A percentile compares a stretch with the other conserved stretches of the same genome.
Evolutionary conservation across 2,888 invertebrate genomes (phyloP).

Genomic region (Arenicola marina): DNA sequence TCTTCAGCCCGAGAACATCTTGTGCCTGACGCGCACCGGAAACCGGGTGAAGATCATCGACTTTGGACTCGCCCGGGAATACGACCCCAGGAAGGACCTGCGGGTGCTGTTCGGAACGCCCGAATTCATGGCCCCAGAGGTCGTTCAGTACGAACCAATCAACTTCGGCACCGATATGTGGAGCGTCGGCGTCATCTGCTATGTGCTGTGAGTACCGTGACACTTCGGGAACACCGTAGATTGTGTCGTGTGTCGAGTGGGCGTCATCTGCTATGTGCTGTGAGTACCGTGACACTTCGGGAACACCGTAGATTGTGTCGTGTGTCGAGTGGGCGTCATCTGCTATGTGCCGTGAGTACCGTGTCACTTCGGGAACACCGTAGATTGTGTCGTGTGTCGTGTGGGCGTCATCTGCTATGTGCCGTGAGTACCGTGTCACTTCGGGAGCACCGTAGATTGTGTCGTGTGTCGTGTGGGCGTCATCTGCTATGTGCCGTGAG

Average conservation of each 20-base stretch:
- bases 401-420: slow-evolving; percentile 98
- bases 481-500: too few species aligned
- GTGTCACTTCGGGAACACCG: too few species aligned
- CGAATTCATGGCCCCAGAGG: slow-evolving; percentile 98
- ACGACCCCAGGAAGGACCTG: slow-evolving; percentile 87
- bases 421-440: slow-evolving; percentile 84
- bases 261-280: slow-evolving; percentile 97
- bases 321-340: slow-evolving; percentile 99
- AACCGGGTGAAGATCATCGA: slow-evolving; percentile 98
- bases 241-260: slow-evolving; percentile 99
- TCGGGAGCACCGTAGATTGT: too few species aligned
- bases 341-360: slow-evolving; percentile 92
- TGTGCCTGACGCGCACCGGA: slow-evolving; percentile 93
- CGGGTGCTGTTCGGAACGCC: slow-evolving; percentile 93
- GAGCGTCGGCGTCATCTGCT: slow-evolving; percentile 97
- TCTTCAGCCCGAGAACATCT: slow-evolving; percentile 97
- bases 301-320: too few species aligned
- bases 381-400: too few species aligned
- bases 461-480: too few species aligned
- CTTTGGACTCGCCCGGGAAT: slow-evolving; percentile 93
- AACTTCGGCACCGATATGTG: slow-evolving; percentile 98
- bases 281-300: too few species aligned
- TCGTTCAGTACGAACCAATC: slow-evolving; percentile 97
- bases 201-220: slow-evolving; percentile 90
- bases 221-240: too few species aligned